These are phyloP conservation scores for Catagonus wagneri DNA, from an alignment of 2,113 vertebrate genomes.

Conservation along the genomic window DNA sequence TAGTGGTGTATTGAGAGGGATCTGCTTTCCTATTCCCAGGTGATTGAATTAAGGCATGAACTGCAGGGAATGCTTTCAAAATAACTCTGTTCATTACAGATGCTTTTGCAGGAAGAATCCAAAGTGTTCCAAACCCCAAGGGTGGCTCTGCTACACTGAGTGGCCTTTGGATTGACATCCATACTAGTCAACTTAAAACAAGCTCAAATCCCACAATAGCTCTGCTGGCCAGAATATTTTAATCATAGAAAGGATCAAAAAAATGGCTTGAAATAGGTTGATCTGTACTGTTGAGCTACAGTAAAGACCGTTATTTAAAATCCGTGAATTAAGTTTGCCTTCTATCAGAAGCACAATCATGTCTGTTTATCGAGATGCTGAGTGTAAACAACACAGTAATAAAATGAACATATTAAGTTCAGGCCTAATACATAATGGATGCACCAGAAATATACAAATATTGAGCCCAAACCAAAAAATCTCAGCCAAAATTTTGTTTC, in stretches of 20 bases:
- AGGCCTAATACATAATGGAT: background rate
- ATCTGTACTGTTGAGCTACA: background rate
- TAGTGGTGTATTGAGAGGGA: slow-evolving; percentile 65
- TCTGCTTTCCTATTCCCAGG: slow-evolving; percentile 77
- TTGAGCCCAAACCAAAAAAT: background rate
- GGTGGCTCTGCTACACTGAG: slow-evolving; percentile 40
- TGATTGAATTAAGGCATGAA: slow-evolving; percentile 74
- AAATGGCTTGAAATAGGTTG: slow-evolving; percentile 60
- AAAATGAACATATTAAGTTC: background rate
- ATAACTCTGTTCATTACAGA: slow-evolving; percentile 77
- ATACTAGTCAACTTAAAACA: slow-evolving; percentile 62
- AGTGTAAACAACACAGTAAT: background rate
- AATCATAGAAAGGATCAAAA: slow-evolving; percentile 55
- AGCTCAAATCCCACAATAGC: slow-evolving; percentile 72
- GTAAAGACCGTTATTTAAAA: slow-evolving; percentile 6
- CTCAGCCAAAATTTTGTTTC: background rate
- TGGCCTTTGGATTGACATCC: slow-evolving; percentile 75
- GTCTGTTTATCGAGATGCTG: background rate
- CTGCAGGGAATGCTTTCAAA: slow-evolving; percentile 74
- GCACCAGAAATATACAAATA: slow-evolving; percentile 19
- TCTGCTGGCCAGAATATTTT: slow-evolving; percentile 67
- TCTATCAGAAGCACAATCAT: background rate
- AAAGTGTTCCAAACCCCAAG: slow-evolving; percentile 61
- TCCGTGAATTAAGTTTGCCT: background rate
- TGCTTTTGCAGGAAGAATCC: slow-evolving; percentile 66